These are phyloP conservation scores for Rhincodon typus DNA, from an alignment of 2,797 vertebrate species.

Conservation along the genomic window DNA sequence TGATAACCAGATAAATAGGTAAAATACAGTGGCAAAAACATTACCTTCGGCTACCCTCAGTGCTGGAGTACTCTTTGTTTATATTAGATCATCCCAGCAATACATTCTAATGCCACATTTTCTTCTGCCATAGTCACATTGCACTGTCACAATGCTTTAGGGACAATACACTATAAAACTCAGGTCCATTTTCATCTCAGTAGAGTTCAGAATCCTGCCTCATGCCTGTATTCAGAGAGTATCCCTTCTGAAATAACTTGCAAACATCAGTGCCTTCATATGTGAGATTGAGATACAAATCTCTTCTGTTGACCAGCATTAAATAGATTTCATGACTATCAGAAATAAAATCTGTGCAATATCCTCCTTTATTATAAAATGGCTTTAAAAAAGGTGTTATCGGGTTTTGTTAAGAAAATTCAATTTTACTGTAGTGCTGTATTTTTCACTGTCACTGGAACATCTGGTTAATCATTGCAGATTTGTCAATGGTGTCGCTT, in stretches of 20 bases:
- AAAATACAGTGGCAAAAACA: background rate
- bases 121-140: background rate
- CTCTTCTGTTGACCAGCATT: background rate
- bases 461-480: background rate
- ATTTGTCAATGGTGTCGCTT: background rate
- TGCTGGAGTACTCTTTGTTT: background rate
- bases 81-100: background rate
- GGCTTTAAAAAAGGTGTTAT: background rate
- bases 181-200: background rate
- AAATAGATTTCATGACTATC: constrained; percentile 14
- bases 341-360: constrained; percentile 19
- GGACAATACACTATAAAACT: background rate
- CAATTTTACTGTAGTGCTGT: background rate
- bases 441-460: background rate
- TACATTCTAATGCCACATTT: background rate
- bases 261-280: constrained; percentile 5
- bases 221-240: background rate
- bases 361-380: background rate
- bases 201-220: background rate
- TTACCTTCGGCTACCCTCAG: background rate
- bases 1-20: background rate
- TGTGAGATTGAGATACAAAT: background rate
- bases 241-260: background rate
- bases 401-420: background rate
- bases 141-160: background rate